A percentile compares a stretch with the other conserved stretches of the same genome.
phyloP scores from a whole-genome alignment of 2,113 vertebrate genomes.

The Solea senegalensis region DNA sequence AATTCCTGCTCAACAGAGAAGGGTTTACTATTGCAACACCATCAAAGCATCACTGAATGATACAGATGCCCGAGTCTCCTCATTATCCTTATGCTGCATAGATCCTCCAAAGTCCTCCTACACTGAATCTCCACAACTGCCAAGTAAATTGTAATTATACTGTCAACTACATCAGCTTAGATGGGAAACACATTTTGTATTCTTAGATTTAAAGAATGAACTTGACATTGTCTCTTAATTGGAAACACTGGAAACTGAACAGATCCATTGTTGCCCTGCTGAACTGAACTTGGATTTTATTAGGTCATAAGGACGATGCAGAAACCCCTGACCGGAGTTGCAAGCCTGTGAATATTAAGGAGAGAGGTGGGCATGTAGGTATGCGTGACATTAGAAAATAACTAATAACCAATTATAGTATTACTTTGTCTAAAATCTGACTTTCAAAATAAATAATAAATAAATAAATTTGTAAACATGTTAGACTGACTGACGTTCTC shows the following conservation, averaged over 20 bases:
- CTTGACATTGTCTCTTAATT: constrained; percentile 32
- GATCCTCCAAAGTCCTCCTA: constrained; percentile 41
- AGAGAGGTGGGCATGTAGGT: background rate
- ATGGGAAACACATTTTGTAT: constrained; percentile 47
- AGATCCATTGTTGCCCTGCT: background rate
- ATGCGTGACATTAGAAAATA: no score
- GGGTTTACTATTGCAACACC: constrained; percentile 42
- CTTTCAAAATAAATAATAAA: no score
- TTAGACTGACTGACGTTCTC: no score
- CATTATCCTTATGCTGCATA: constrained; percentile 46
- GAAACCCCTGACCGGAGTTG: background rate
- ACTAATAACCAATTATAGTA: no score
- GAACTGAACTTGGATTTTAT: constrained; percentile 34
- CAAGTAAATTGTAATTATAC: constrained; percentile 54
- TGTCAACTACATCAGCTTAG: constrained; percentile 18
- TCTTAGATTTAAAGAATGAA: constrained; percentile 40
- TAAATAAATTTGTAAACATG: no score
- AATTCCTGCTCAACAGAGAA: constrained; percentile 42
- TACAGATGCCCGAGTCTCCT: constrained; percentile 44
- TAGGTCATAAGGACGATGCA: constrained; percentile 31
- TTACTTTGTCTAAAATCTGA: no score
- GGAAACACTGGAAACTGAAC: constrained; percentile 30
- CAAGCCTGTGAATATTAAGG: background rate
- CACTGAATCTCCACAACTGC: constrained; percentile 30
- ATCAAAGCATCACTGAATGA: constrained; percentile 52